Evolutionary conservation across 2,888 invertebrate species (phyloP).

Genomic region (Agrochola lota): DNA sequence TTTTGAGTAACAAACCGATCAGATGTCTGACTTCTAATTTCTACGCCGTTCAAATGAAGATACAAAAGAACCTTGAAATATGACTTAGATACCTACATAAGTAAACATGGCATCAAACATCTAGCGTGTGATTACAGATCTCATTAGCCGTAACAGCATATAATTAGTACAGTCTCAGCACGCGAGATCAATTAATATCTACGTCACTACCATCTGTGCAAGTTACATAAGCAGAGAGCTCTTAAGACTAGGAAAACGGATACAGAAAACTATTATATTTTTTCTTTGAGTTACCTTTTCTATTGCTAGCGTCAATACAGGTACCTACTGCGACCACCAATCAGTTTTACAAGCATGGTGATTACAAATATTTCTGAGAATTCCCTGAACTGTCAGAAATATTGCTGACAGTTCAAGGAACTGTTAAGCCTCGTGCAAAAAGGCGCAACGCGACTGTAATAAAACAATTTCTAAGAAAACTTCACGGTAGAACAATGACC

Average conservation of each 20-base stretch:
- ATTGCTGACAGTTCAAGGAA: no score
- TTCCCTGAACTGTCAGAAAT: no score
- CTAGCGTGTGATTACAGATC: constrained; percentile 1
- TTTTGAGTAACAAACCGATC: neutral
- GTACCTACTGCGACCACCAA: neutral
- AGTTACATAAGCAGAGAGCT: constrained; percentile 5
- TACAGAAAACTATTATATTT: neutral
- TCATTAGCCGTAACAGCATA: constrained; percentile 4
- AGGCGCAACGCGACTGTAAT: no score
- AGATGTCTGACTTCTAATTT: neutral
- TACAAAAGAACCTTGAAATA: neutral
- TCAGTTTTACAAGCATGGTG: no score
- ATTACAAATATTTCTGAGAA: no score
- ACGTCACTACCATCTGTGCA: constrained; percentile 20
- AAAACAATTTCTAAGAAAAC: no score
- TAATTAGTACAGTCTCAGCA: constrained; percentile 22
- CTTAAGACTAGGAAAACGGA: neutral
- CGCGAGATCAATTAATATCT: constrained; percentile 19
- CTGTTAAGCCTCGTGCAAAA: no score
- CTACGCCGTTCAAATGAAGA: neutral
- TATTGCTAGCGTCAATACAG: neutral
- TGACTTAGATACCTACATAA: neutral
- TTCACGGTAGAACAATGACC: no score
- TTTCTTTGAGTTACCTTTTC: no score
- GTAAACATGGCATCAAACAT: constrained; percentile 1